Base-by-base conservation (phyloP, 1,140 invertebrate species). In the Drosophila rhopaloa region DNA sequence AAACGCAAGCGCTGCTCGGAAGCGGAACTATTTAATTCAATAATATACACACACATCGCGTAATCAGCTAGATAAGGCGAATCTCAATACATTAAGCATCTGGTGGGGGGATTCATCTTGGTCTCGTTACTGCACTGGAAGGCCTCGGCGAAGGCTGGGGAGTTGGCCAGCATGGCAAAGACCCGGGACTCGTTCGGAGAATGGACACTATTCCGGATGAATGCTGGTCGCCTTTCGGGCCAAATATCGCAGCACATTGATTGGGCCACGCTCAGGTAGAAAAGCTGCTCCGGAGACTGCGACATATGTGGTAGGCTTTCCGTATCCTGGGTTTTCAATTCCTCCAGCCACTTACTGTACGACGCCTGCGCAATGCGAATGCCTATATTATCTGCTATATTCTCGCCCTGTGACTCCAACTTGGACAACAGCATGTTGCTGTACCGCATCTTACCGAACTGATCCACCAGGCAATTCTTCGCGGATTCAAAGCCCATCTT, bases 311-410 rank as follows among this genome's bases (percentile, higher is more conserved):
- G 97, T 19, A 98, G 93, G 0, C 94, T 92, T 60, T 94, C 90
- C 67, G 93, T 91, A 5, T 80, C 19, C 92, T 48, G 63, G 93
- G 84, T 93, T 7, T 90, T 93, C 13, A 89, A 66, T 37, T 94
- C 66, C 16, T 75, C 95, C 16, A 96, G 77, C 79, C 92, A 93
- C n/a, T 72, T 76, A 48, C 84, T 70, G 84, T 98, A 98, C 0
- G 97, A 97, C 93, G 97, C 95, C 91, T 95, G 98, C 0, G 97
- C 96, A 11, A 97, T 97, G 79, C 98, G 97, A 0, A 99, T 92
- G 1, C 97, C 98, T 10, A 97, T 97, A 93, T 98, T 98, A 86
- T 98, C 98, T 5, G 97, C 97, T 58, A 99, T 98, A 83, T 98
- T 98, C 93, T 98, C 97, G 44, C 95, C 96, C 95, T 73, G 92